phyloP scores from a whole-genome alignment of 35 echinoderm and acorn worm species.

The Heliocidaris tuberculata region DNA sequence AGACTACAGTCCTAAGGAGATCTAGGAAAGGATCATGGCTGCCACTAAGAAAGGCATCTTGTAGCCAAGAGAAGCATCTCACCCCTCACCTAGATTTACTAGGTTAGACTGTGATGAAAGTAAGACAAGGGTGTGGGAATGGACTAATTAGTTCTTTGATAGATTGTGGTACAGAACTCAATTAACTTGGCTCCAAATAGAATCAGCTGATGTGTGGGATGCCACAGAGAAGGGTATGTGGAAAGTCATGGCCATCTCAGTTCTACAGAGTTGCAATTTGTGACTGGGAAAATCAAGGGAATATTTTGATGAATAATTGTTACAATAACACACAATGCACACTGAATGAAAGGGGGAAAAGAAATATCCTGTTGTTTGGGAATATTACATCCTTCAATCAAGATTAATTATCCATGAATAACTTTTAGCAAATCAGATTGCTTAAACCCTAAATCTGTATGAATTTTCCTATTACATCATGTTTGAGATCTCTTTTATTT shows the following conservation, averaged over 20 bases:
- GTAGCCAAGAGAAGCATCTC: conserved; percentile 99
- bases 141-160: not conserved
- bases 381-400: no score
- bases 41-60: conserved; percentile 69
- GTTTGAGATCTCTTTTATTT: no score
- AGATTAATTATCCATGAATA: no score
- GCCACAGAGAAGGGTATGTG: conserved; percentile 75
- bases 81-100: conserved; percentile 90
- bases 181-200: conserved; percentile 52
- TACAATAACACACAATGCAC: no score
- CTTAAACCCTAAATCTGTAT: no score
- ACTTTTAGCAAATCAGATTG: no score
- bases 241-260: conserved; percentile 93
- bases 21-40: conserved; percentile 46
- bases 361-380: no score
- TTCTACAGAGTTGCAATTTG: conserved; percentile 95
- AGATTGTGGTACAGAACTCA: no score
- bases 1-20: conserved; percentile 24
- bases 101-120: conserved; percentile 43
- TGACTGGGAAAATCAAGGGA: not conserved
- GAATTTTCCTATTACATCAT: no score
- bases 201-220: conserved; percentile 48
- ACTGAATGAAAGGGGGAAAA: no score
- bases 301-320: no score
- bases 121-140: no score